Base-by-base conservation (phyloP, 2,888 invertebrate genomes). In the Hypsopygia costalis region DNA sequence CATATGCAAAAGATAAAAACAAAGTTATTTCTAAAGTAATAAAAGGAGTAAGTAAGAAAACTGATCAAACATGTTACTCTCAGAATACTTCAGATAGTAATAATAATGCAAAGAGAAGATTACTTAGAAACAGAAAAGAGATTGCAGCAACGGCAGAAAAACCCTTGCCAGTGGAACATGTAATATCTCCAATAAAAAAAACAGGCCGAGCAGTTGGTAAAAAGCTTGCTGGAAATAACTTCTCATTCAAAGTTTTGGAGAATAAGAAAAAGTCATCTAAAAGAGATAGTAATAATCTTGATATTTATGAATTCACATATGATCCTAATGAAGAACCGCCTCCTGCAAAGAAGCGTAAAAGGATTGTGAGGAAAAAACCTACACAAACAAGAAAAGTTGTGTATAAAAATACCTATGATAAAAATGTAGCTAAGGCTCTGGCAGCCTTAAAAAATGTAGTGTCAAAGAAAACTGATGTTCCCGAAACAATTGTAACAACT, bases 261-360 rank as follows among this genome's bases (percentile, higher is more conserved):
- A 66, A 74, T 1, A 72, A 65, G 43, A 64, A 53, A 10, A 47
- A 57, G 10, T 36, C 52, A 7, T 28, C 54, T 0, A 65, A 65
- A 36, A 58, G 69, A 44, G 54, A 55, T 43, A 58, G 61, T 6
- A 67, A 68, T 44, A 66, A 70, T 33, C 44, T 70, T 41, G 86
- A 87, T 61, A 58, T 88, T 1, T 89, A 89, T 57, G 89, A 89
- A 51, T 89, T 89, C 40, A 87, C 87, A 10, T 89, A 64, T 69
- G 83, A 89, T 47, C 88, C 89, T 0, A 64, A 66, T 46, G 85
- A 88, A 34, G 88, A 89, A 59, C 87, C 88, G 7, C 55, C 69
- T 37, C 76, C 75, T 10, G 65, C 68, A 34, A 87, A 87, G 55
- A 88, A 86, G 48, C 67, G 66, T 6, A 86, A 77, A 46, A 77